Percentiles rank a stretch among this genome's conserved stretches.
phyloP scores from a whole-genome alignment of 1,140 invertebrate genomes.

The Leptinotarsa undecemlineata region DNA sequence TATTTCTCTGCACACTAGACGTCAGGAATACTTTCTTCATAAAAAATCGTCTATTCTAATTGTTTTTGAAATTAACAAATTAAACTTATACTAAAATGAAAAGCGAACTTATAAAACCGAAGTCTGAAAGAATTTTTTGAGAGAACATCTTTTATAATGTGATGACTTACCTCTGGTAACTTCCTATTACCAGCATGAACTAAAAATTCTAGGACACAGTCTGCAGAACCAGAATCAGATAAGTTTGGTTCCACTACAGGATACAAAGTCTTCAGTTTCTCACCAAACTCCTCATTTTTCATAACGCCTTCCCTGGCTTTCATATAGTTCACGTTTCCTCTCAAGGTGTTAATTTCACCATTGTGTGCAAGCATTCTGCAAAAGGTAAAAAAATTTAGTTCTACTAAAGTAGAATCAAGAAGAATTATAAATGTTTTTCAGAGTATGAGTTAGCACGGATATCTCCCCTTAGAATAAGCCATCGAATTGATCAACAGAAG shows the following conservation, averaged over 20 bases:
- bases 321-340: slow-evolving; percentile 98
- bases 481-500: too few species aligned
- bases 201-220: slow-evolving; percentile 97
- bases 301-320: slow-evolving; percentile 98
- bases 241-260: slow-evolving; percentile 97
- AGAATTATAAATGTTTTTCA: too few species aligned
- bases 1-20: too few species aligned
- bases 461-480: too few species aligned
- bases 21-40: too few species aligned
- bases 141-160: neutral
- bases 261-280: slow-evolving; percentile 81
- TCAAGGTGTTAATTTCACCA: slow-evolving; percentile 98
- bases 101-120: too few species aligned
- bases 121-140: too few species aligned
- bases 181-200: slow-evolving; percentile 88
- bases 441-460: too few species aligned
- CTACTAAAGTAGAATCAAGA: too few species aligned
- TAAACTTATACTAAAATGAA: too few species aligned
- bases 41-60: too few species aligned
- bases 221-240: slow-evolving; percentile 95
- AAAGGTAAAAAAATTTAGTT: neutral
- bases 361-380: slow-evolving; percentile 93
- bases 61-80: too few species aligned
- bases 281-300: slow-evolving; percentile 81
- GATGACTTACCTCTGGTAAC: slow-evolving; percentile 76